phyloP scores from a whole-genome alignment of 2,888 invertebrate species.

The Leucophenga maculata region DNA sequence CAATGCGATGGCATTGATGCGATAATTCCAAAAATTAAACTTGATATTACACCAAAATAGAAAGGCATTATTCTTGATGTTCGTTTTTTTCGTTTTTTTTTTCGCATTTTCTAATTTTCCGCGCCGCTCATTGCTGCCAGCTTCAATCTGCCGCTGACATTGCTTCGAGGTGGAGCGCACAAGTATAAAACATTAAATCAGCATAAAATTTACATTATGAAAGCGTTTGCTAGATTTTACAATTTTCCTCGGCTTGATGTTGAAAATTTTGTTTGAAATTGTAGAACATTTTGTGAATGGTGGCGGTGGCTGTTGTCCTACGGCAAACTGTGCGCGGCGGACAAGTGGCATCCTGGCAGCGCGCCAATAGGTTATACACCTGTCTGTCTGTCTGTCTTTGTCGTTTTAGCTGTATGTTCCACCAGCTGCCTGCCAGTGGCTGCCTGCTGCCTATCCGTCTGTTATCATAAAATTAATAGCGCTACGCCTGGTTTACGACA shows the following conservation, averaged over 20 bases:
- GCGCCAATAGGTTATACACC: neutral
- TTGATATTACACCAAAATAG: neutral
- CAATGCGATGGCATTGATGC: neutral
- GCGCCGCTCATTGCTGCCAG: neutral
- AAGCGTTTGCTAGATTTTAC: conserved; percentile 32
- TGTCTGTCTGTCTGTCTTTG: neutral
- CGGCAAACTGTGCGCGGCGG: neutral
- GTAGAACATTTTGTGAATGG: neutral
- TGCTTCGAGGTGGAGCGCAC: neutral
- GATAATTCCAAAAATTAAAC: neutral
- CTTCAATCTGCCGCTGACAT: neutral
- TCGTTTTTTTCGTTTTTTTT: neutral
- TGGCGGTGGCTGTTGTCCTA: conserved; percentile 9
- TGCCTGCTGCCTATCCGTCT: conserved; percentile 42
- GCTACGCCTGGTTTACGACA: conserved; percentile 59
- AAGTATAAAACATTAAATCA: conserved; percentile 60
- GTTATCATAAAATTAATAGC: conserved; percentile 62
- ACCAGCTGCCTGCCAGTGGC: conserved; percentile 18
- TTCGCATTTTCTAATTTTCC: conserved; percentile 18
- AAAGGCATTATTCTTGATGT: conserved; percentile 4
- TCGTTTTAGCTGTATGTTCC: no score
- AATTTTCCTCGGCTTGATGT: conserved; percentile 12
- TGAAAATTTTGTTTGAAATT: conserved; percentile 13
- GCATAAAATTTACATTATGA: conserved; percentile 64
- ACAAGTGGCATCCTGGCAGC: neutral